Evolutionary conservation across 35 echinoderm and acorn worm species (phyloP), one percentile per base, ranked within the genome.

Genomic region (Patiria miniata): DNA sequence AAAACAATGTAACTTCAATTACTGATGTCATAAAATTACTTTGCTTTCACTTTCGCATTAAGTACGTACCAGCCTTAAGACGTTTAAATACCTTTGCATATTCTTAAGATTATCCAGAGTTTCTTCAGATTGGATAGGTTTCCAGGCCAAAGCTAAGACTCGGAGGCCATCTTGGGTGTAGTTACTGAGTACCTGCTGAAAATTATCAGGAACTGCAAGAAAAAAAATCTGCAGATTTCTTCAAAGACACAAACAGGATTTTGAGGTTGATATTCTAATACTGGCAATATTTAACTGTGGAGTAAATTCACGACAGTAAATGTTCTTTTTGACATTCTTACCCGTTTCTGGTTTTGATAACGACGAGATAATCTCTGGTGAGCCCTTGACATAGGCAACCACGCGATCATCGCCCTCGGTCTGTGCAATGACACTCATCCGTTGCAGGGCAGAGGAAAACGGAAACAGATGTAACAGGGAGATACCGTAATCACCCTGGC

Each of bases 331-430:
- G n/a, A n/a, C n/a, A n/a, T n/a, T n/a, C n/a, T 81, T 82, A 96
- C 94, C 83, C 7, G 86, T 92, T 37, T 96, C 90, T 61, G 81
- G 82, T 32, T n/a, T 9, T 23, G 87, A 92, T 19, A 96, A 60
- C 37, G 90, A 96, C 19, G 77, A 77, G 39, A 96, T 90, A 76
- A 83, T 96, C 61, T 96, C 90, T 8, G 94, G 94, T 37, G 94
- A 85, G 36, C 90, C 94, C 30, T 96, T 96, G 47, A 80, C 37
- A 30, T 92, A 89, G 21, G 86, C 86, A 40, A 47, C 78, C 65
- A 96, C 86, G 3, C 61, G 77, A 36, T 86, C 58, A 2, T 16
- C 37, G 39, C 52, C 56, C 7, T 82, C 16, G 0, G 83, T 39
- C 36, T 80, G 80, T 2, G 87, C 83, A 22, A 96, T 85, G 8